Conservation (phyloP, 2,888 invertebrate species). For the Pachycephus smyrnensis region DNA sequence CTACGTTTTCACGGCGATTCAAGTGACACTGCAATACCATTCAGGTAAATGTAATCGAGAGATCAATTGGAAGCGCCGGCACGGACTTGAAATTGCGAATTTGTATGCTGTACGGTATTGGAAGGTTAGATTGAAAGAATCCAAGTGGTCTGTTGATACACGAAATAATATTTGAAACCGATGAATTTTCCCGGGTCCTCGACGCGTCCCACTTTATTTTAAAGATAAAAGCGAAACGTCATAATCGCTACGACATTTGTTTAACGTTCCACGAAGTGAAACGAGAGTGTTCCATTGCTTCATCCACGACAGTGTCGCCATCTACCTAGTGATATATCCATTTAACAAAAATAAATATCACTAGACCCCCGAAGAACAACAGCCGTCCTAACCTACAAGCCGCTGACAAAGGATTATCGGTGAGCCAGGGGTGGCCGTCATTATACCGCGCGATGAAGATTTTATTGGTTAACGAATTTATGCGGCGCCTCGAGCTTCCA, state of each 20-base stretch:
- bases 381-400: background rate
- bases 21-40: background rate
- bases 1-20: background rate
- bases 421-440: slow-evolving; percentile 25
- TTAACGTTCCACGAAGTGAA: background rate
- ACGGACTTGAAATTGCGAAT: background rate
- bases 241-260: background rate
- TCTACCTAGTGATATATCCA: background rate
- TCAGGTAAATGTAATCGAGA: background rate
- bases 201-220: background rate
- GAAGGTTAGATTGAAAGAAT: background rate
- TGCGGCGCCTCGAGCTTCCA: slow-evolving; percentile 56
- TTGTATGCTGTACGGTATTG: background rate
- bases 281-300: background rate
- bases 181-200: background rate
- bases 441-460: slow-evolving; percentile 52
- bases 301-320: background rate
- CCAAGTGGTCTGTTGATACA: background rate
- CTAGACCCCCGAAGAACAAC: background rate
- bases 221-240: background rate
- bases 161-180: background rate
- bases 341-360: background rate
- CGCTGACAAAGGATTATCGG: background rate
- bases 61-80: background rate
- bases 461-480: slow-evolving; percentile 65